Conservation (phyloP, 2,888 invertebrate genomes). For the Drosophila cognata region DNA sequence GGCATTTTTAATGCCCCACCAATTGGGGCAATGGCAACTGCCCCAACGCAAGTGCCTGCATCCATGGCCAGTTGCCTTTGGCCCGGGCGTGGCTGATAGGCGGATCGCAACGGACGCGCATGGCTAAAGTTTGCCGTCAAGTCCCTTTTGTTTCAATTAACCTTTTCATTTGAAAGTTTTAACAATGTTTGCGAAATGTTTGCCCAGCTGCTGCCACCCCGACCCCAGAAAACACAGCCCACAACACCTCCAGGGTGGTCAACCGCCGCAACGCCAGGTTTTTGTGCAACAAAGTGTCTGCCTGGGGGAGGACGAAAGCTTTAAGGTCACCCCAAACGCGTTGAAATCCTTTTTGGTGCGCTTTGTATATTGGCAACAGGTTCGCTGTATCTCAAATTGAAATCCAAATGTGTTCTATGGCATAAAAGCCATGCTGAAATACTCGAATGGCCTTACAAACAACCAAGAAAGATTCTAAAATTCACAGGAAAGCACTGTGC, state of each 20-base stretch:
- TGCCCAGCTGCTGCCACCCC: constrained; percentile 37
- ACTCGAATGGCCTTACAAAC: constrained; percentile 1
- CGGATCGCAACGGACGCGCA: constrained; percentile 68
- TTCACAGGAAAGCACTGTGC: background rate
- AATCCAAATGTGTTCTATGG: constrained; percentile 65
- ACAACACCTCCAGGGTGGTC: constrained; percentile 10
- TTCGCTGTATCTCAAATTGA: constrained; percentile 69
- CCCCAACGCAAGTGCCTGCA: constrained; percentile 21
- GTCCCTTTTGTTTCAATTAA: constrained; percentile 79
- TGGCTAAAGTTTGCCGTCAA: constrained; percentile 77
- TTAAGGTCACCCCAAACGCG: constrained; percentile 38
- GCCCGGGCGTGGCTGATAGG: constrained; percentile 40
- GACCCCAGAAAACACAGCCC: background rate
- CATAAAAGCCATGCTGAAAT: constrained; percentile 25
- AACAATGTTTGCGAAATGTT: constrained; percentile 77
- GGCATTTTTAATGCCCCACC: constrained; percentile 64
- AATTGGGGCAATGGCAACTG: constrained; percentile 49
- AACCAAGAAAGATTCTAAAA: constrained; percentile 3
- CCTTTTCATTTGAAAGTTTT: constrained; percentile 77
- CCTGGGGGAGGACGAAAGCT: background rate
- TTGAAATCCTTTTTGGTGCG: constrained; percentile 8
- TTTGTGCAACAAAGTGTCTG: constrained; percentile 19
- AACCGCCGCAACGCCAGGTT: constrained; percentile 8
- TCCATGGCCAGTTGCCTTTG: constrained; percentile 10
- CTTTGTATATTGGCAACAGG: constrained; percentile 57